A percentile compares a stretch with the other conserved stretches of the same genome.
Conservation (phyloP, 2,888 invertebrate genomes). For the Agrilus cyanescens region DNA sequence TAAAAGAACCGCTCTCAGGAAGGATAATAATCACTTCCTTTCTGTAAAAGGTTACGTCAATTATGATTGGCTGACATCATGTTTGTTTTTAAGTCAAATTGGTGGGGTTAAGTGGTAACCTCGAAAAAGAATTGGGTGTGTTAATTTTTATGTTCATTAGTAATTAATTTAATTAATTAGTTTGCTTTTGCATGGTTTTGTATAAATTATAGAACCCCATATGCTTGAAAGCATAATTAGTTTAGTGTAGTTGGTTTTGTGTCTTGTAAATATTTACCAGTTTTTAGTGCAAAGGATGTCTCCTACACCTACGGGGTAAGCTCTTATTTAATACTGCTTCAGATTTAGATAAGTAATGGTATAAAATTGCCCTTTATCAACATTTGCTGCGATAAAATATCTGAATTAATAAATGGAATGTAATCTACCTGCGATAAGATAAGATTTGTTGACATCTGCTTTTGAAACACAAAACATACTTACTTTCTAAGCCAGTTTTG, state of each 20-base stretch:
- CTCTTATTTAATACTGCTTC: too few relatives aligned
- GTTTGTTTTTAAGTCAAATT: slow-evolving; percentile 3
- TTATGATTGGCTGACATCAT: slow-evolving; percentile 16
- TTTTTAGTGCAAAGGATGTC: slow-evolving; percentile 8
- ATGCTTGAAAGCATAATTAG: neutral
- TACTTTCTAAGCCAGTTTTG: neutral
- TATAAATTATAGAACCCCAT: neutral
- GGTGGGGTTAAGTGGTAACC: slow-evolving; percentile 11
- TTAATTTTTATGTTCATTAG: slow-evolving; percentile 1
- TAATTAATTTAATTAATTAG: slow-evolving; percentile 8
- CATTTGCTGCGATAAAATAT: too few relatives aligned
- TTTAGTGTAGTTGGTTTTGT: neutral
- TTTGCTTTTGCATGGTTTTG: slow-evolving; percentile 10
- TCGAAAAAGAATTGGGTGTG: slow-evolving; percentile 18
- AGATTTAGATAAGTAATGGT: too few relatives aligned
- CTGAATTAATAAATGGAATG: too few relatives aligned
- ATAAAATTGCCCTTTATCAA: too few relatives aligned
- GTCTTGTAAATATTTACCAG: neutral
- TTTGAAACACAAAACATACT: neutral
- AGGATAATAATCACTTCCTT: neutral
- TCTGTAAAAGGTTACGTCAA: slow-evolving; percentile 19
- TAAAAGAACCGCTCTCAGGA: too few relatives aligned
- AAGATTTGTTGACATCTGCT: too few relatives aligned
- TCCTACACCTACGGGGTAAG: too few relatives aligned
- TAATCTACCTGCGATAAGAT: too few relatives aligned